Base-by-base conservation (phyloP, 2,113 vertebrate genomes). In the Pelobates fuscus region DNA sequence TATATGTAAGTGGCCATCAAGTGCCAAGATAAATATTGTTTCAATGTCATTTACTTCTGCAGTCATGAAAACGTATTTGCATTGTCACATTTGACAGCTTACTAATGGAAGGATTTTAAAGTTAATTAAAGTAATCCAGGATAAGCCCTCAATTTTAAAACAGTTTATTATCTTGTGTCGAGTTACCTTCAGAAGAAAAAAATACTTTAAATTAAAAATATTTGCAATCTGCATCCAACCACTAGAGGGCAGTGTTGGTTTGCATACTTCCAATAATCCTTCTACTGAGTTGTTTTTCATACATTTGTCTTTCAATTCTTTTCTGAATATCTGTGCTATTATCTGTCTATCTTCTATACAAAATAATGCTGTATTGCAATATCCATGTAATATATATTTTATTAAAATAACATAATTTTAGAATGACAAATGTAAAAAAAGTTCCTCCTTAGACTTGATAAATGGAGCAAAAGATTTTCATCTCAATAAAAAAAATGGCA, bases 181-280 rank as follows among this genome's bases (percentile, higher is more conserved):
- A 23, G 25, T 24, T 30, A 61, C 26, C 20, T 63, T 32, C 21
- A 63, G 29, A 32, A 63, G 17, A 14, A 8, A 63, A 10, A 21
- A 37, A 63, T 63, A n/a, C 37, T 41, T 29, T 25, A 60, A 17
- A 60, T 24, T 14, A 2, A 29, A 32, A 7, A 21, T 18, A 63
- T 8, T 63, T 18, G n/a, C n/a, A n/a, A n/a, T n/a, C n/a, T 61
- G 1, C 25, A 44, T 70, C 5, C 21, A 25, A 20, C 60, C 70
- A 73, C 70, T 49, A 73, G 70, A 58, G 27, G 70, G 27, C 44
- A 55, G 14, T 59, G 24, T 64, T 73, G 70, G 20, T 49, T 71
- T 60, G 32, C 57, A 46, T 14, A 46, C 18, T 14, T 20, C n/a
- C n/a, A n/a, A n/a, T n/a, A n/a, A n/a, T n/a, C n/a, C n/a, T n/a